These are phyloP conservation scores for Leptarthrus brevirostris DNA, from an alignment of 2,888 invertebrate genomes.

Conservation along the genomic window DNA sequence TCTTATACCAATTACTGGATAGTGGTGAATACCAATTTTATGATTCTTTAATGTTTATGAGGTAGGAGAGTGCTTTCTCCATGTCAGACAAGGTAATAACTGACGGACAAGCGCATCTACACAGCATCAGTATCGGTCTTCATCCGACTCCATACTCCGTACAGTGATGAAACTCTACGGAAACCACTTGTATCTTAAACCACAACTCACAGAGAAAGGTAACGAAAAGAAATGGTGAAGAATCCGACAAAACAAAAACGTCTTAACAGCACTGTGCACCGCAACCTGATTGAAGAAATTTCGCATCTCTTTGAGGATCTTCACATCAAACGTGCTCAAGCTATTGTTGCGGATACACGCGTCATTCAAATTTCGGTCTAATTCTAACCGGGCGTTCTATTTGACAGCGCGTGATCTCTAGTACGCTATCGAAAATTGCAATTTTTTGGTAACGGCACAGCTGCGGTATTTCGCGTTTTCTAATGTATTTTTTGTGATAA, in stretches of 20 bases:
- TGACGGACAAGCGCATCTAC: neutral
- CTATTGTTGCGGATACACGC: conserved; percentile 66
- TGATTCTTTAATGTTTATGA: neutral
- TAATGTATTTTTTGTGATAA: conserved; percentile 2
- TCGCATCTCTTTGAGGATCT: conserved; percentile 32
- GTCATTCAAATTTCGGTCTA: conserved; percentile 50
- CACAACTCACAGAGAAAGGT: conserved; percentile 28
- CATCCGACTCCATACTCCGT: conserved; percentile 2
- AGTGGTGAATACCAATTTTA: too few relatives aligned
- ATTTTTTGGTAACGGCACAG: conserved; percentile 17
- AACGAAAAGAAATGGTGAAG: conserved; percentile 33
- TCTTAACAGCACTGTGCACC: neutral
- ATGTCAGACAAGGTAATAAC: neutral
- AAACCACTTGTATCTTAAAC: conserved; percentile 17
- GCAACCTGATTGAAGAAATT: conserved; percentile 12
- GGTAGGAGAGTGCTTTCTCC: conserved; percentile 22
- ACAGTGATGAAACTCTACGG: conserved; percentile 25
- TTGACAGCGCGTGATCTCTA: neutral
- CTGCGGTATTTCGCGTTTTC: too few relatives aligned
- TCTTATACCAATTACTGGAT: conserved; percentile 15
- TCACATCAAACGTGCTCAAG: conserved; percentile 62
- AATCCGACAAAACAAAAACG: neutral
- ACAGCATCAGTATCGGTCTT: conserved; percentile 1
- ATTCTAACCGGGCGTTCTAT: conserved; percentile 5
- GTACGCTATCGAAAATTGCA: conserved; percentile 33